Evolutionary conservation across 2,888 invertebrate genomes (phyloP).

Genomic region (Tridacna gigas): DNA sequence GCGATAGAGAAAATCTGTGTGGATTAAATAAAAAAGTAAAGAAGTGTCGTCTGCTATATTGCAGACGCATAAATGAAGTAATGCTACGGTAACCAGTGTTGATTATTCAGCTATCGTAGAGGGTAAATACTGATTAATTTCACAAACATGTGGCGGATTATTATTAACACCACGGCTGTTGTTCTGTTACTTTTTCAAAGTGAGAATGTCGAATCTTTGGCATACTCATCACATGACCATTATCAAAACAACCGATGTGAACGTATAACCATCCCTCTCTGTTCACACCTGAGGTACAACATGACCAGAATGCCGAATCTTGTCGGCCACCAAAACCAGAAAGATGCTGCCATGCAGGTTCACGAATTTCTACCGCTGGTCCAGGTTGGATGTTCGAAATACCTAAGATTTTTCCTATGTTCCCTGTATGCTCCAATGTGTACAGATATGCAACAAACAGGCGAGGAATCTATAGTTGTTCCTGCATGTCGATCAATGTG

Average conservation of each 20-base stretch:
- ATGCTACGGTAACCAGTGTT: slow-evolving; percentile 15
- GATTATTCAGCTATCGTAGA: slow-evolving; percentile 4
- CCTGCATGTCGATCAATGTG: slow-evolving; percentile 95
- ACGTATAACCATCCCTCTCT: slow-evolving; percentile 91
- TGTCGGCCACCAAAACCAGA: slow-evolving; percentile 92
- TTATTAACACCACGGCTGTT: slow-evolving; percentile 16
- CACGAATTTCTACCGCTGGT: slow-evolving; percentile 90
- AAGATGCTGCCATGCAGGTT: slow-evolving; percentile 92
- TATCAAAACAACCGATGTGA: slow-evolving; percentile 87
- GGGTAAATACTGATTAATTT: slow-evolving; percentile 1
- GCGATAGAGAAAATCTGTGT: background rate
- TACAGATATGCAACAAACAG: slow-evolving; percentile 89
- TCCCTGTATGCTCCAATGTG: slow-evolving; percentile 96
- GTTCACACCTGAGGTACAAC: slow-evolving; percentile 93
- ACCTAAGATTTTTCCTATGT: slow-evolving; percentile 94
- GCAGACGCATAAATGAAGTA: background rate
- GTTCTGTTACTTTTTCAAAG: slow-evolving; percentile 35
- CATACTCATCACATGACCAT: slow-evolving; percentile 54
- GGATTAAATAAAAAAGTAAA: background rate
- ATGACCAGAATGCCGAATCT: slow-evolving; percentile 94
- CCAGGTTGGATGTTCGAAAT: slow-evolving; percentile 92
- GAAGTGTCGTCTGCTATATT: slow-evolving; percentile 11
- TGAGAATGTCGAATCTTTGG: slow-evolving; percentile 15
- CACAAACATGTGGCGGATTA: slow-evolving; percentile 45
- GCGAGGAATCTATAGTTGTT: slow-evolving; percentile 90